phyloP scores from a whole-genome alignment of 2,113 vertebrate genomes.

The Tamias sibiricus region DNA sequence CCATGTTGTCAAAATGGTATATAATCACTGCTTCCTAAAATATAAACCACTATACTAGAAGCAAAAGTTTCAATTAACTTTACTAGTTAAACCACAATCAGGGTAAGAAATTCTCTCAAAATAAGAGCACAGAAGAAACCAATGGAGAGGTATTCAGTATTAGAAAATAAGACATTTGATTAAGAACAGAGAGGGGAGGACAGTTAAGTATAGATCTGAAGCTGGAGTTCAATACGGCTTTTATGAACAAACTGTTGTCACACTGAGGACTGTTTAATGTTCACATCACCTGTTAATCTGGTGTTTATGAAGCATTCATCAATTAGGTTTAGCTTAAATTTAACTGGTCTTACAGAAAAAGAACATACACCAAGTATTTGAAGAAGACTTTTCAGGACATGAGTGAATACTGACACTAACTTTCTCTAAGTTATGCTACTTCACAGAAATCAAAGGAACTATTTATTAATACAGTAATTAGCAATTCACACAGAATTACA shows the following conservation, averaged over 20 bases:
- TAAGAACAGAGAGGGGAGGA: background rate
- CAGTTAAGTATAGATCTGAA: background rate
- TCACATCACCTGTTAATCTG: background rate
- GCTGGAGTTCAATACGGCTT: background rate
- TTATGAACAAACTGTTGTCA: conserved; percentile 21
- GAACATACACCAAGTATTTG: background rate
- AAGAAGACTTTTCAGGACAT: background rate
- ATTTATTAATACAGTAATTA: background rate
- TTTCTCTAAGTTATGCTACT: background rate
- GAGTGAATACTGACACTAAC: background rate
- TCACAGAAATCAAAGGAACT: conserved; percentile 15
- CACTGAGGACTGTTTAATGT: background rate
- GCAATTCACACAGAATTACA: background rate
- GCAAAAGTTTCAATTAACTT: conserved; percentile 50
- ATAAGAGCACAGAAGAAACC: conserved; percentile 27
- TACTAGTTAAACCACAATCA: conserved; percentile 42
- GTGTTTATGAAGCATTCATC: background rate
- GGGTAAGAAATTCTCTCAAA: background rate
- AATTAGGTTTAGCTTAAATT: background rate
- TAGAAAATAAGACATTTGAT: background rate
- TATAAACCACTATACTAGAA: background rate
- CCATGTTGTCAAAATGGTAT: background rate
- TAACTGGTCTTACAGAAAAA: background rate
- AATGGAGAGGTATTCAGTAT: background rate
- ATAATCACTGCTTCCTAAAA: background rate